Base-by-base conservation (phyloP, 2,113 vertebrate genomes). In the Myxocyprinus asiaticus region DNA sequence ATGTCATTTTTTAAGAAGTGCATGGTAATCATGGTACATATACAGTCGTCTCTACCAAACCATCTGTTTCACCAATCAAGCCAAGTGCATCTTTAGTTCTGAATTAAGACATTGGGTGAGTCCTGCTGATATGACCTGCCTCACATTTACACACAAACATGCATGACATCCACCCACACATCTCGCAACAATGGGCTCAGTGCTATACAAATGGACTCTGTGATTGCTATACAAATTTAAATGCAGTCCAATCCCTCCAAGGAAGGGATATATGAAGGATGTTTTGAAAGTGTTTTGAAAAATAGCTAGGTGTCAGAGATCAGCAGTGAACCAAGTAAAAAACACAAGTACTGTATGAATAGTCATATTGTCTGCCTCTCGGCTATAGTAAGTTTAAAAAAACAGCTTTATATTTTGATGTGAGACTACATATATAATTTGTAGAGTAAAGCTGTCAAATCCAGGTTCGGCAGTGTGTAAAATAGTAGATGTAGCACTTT, bases 121-220 rank as follows among this genome's bases (percentile, higher is more conserved):
- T 50, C 48, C n/a, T 10, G 42, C 14, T 68, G 69, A 67, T 68
- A 76, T 80, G 78, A 77, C 67, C 78, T 76, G 69, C n/a, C 42
- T 63, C 22, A 10, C 5, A 7, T 48, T 53, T 43, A 33, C 15
- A 61, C 43, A 59, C 55, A 59, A 68, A 55, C 59, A 68, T 78
- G 75, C 22, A 33, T 33, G 22, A 33, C 22, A 33, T 33, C 22
- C 68, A 74, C 82, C 82, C 75, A 81, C 82, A 73, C 67, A 44
- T n/a, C 42, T 7, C 82, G 45, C 72, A 68, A 82, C 71, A 76
- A 68, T 48, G 61, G 22, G 48, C 68, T 71, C 33, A 47, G 15
- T 11, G 4, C 45, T 55, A 48, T 55, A 9, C 22, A 59, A 8
- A 44, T 51, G 22, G 22, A 33, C 5, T 58, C 42, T 53, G 43